These are phyloP conservation scores for Serrognathus titanus DNA, from an alignment of 2,888 invertebrate species.

Conservation along the genomic window DNA sequence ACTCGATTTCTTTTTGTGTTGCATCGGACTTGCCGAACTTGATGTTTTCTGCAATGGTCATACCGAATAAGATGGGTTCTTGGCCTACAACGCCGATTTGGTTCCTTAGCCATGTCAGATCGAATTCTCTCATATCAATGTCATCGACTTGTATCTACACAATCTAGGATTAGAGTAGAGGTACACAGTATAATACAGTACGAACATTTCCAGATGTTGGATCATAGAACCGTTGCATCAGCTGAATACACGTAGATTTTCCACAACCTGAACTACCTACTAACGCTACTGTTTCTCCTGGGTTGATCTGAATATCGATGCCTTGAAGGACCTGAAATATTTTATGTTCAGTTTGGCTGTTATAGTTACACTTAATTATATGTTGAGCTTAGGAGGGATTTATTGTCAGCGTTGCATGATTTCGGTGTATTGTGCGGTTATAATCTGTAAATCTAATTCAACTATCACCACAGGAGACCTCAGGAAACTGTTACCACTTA, in stretches of 20 bases:
- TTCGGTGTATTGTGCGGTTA: no score
- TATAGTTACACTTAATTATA: no score
- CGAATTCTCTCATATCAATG: conserved; percentile 65
- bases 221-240: conserved; percentile 74
- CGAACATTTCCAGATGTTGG: conserved; percentile 63
- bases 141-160: conserved; percentile 63
- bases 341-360: neutral
- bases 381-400: no score
- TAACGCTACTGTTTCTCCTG: conserved; percentile 73
- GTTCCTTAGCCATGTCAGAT: conserved; percentile 74
- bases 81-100: conserved; percentile 88
- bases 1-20: conserved; percentile 63
- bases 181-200: conserved; percentile 14
- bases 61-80: conserved; percentile 84
- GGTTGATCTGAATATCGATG: conserved; percentile 61
- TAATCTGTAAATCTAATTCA: no score
- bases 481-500: neutral
- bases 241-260: conserved; percentile 72
- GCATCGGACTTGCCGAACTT: conserved; percentile 66
- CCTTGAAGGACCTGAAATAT: conserved; percentile 58
- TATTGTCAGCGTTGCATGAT: no score
- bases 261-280: conserved; percentile 75
- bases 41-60: conserved; percentile 83
- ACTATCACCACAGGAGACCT: no score
- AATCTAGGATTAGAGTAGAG: neutral